Conservation (phyloP, 2,888 invertebrate species). For the Chalcis sispes region DNA sequence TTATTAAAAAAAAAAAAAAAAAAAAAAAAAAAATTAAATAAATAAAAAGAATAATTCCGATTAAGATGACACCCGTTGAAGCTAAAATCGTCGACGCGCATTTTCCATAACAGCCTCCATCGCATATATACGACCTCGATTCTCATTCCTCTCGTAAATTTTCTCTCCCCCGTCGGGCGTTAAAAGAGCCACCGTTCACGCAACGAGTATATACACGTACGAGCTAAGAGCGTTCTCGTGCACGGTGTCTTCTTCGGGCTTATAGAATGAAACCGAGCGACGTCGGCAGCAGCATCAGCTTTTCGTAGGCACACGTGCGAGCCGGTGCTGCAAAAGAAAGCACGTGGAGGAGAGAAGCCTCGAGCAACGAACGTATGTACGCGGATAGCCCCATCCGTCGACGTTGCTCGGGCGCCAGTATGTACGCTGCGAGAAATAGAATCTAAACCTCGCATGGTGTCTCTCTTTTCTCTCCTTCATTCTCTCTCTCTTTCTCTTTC, state of each 20-base stretch:
- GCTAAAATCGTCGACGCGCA: too few relatives aligned
- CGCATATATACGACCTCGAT: constrained; percentile 13
- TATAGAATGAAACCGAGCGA: too few relatives aligned
- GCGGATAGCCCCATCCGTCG: too few relatives aligned
- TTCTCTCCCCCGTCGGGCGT: background rate
- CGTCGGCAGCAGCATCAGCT: too few relatives aligned
- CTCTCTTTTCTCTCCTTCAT: constrained; percentile 1
- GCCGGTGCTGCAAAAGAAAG: constrained; percentile 29
- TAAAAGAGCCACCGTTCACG: background rate
- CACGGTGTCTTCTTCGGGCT: too few relatives aligned
- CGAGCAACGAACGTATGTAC: constrained; percentile 22
- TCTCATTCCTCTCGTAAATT: background rate
- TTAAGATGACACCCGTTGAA: too few relatives aligned
- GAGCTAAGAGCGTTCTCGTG: background rate
- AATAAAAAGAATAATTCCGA: too few relatives aligned
- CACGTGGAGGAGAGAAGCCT: constrained; percentile 37
- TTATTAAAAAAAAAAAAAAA: too few relatives aligned
- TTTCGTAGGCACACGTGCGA: too few relatives aligned
- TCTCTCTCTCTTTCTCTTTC: constrained; percentile 9
- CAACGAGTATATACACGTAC: background rate
- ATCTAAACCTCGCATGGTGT: constrained; percentile 59
- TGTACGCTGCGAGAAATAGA: constrained; percentile 69
- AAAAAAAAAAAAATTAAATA: too few relatives aligned
- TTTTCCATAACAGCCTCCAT: too few relatives aligned
- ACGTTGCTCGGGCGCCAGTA: constrained; percentile 65